Base-by-base conservation (phyloP, 2,888 invertebrate genomes). In the Rhorus exstirpatorius region DNA sequence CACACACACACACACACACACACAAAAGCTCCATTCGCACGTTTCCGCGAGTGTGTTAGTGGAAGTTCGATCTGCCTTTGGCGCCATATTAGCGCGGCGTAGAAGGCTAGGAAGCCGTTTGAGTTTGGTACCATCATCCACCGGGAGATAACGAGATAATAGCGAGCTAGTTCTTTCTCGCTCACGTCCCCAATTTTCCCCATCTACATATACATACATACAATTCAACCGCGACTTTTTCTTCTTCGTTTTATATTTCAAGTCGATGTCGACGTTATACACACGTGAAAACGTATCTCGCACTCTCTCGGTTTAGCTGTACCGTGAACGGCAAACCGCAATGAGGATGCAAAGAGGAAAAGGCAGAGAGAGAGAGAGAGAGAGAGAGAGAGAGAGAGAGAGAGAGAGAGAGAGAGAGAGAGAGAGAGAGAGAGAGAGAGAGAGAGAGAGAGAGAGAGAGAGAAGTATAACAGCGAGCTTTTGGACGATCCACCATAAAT, bases 401-500 rank as follows among this genome's bases (percentile, higher is more conserved):
- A 79, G 44, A 38, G 70, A 46, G 35, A 71, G 24, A 46, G 67
- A 53, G 61, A 41, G 68, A 61, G 67, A 67, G 53, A 76, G 61
- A 19, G 31, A 49, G 60, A 53, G 51, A 74, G 41, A 78, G 49
- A 71, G 71, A 14, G 17, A 65, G 17, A 14, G 44, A 61, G 77
- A 77, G 17, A n/a, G 31, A 35, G 60, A 35, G 49, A 21, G 12
- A 51, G 49, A 41, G 46, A 49, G 21, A 63, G 35, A 79, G 44
- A 41, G 75, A 49, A 65, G 72, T 81, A 53, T 83, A 81, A 81
- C 79, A 80, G 74, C 65, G 78, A 78, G 38, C 79, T 83, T 79
- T 51, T 26, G 75, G 72, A 70, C 83, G 83, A 86, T 86, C 86
- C 83, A 44, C 81, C 83, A 87, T 88, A 88, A 88, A 88, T 88